Conservation (phyloP, 2,113 vertebrate species). For the Hippopotamus amphibius region DNA sequence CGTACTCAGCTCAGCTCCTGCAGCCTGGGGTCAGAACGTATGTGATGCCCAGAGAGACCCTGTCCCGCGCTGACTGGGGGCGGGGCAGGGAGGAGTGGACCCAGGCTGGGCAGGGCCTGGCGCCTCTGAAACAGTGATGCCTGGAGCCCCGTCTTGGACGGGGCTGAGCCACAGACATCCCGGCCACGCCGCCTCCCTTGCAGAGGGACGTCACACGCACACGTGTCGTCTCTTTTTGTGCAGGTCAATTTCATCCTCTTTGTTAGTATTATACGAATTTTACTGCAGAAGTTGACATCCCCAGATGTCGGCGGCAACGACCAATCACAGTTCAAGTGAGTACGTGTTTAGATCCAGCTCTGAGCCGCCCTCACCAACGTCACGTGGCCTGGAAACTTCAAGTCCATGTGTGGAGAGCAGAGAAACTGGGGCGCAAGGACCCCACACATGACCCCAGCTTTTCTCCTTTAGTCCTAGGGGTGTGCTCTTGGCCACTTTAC, state of each 20-base stretch:
- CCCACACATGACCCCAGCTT: fast-evolving
- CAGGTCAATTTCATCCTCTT: slow-evolving; percentile 90
- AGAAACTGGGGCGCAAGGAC: fast-evolving
- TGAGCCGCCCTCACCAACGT: neutral
- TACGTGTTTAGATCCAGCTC: neutral
- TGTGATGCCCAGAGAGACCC: fast-evolving
- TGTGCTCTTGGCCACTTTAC: no score
- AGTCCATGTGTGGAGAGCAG: neutral
- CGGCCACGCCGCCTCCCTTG: fast-evolving
- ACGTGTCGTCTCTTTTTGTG: neutral
- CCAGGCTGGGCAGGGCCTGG: neutral
- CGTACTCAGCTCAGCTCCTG: neutral
- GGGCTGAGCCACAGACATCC: fast-evolving
- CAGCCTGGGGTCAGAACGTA: neutral
- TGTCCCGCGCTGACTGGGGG: no score
- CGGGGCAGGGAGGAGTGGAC: neutral
- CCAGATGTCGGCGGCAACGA: slow-evolving; percentile 89
- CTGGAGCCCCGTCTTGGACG: fast-evolving
- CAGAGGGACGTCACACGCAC: neutral
- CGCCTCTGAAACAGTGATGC: fast-evolving
- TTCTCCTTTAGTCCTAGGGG: neutral
- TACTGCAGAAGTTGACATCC: slow-evolving; percentile 89
- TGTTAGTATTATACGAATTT: slow-evolving; percentile 89
- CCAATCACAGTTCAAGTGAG: slow-evolving; percentile 88
- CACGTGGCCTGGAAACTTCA: neutral